Conservation (phyloP, 2,888 invertebrate genomes). For the Cylindroiulus punctatus region DNA sequence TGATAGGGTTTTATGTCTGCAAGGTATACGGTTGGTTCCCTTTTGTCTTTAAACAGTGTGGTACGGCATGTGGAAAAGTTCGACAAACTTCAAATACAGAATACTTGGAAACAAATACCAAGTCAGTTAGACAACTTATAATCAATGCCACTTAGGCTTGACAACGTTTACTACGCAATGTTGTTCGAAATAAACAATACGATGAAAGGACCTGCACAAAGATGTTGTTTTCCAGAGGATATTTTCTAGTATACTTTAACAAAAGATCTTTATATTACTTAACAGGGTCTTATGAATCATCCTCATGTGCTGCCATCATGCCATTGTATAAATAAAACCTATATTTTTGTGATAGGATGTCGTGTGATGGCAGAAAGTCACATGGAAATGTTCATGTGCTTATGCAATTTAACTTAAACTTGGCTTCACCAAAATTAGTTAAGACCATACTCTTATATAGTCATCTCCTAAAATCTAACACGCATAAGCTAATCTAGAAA, state of each 20-base stretch:
- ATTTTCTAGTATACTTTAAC: neutral
- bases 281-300: neutral
- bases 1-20: neutral
- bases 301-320: neutral
- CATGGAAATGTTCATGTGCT: too few relatives aligned
- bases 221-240: neutral
- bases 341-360: neutral
- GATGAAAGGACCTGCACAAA: slow-evolving; percentile 4
- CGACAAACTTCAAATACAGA: slow-evolving; percentile 8
- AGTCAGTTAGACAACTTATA: neutral
- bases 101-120: neutral
- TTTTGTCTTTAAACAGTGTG: slow-evolving; percentile 41
- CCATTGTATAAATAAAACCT: neutral
- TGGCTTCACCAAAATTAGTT: too few relatives aligned
- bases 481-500: too few relatives aligned
- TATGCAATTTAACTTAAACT: too few relatives aligned
- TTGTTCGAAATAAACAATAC: slow-evolving; percentile 14
- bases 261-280: slow-evolving; percentile 2
- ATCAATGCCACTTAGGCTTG: slow-evolving; percentile 3
- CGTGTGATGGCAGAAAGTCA: neutral
- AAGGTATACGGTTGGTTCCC: neutral
- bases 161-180: neutral
- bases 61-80: neutral
- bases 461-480: too few relatives aligned
- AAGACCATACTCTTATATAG: too few relatives aligned